Conservation (phyloP, 53 echinoderm and acorn worm genomes). For the Holothuria leucospilota region DNA sequence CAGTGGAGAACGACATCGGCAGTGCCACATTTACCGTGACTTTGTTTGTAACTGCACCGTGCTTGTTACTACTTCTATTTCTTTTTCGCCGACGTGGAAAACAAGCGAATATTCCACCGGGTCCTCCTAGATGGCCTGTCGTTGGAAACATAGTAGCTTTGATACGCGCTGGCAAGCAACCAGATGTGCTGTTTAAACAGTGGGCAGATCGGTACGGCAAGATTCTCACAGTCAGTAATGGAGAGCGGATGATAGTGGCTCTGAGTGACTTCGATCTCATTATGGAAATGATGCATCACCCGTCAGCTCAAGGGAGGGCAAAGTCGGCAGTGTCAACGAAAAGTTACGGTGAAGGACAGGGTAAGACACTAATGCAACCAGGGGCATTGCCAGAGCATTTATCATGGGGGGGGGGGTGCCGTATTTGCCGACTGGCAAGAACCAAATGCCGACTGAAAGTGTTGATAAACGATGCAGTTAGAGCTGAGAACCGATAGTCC, state of each 20-base stretch:
- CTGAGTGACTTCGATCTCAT: neutral
- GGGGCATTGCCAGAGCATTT: too few species aligned
- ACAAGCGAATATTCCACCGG: neutral
- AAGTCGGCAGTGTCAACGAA: constrained; percentile 3
- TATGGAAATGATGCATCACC: constrained; percentile 5
- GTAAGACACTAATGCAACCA: neutral
- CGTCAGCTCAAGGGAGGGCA: neutral
- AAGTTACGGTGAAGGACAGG: constrained; percentile 4
- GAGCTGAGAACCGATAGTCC: too few species aligned
- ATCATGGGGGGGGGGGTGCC: too few species aligned
- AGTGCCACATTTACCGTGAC: neutral
- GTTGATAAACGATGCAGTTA: too few species aligned
- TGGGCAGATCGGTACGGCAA: neutral
- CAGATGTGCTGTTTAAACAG: neutral
- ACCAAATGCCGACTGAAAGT: too few species aligned
- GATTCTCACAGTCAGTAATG: neutral
- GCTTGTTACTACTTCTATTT: neutral
- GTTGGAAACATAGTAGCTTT: neutral
- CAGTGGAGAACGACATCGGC: too few species aligned
- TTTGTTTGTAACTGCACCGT: neutral
- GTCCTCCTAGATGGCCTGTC: constrained; percentile 9
- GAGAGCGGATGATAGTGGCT: neutral
- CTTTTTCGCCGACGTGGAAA: neutral
- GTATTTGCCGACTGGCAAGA: too few species aligned
- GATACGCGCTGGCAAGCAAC: constrained; percentile 1